Base-by-base conservation (phyloP, 64 coral and sea anemone species). In the Exaiptasia diaphana region DNA sequence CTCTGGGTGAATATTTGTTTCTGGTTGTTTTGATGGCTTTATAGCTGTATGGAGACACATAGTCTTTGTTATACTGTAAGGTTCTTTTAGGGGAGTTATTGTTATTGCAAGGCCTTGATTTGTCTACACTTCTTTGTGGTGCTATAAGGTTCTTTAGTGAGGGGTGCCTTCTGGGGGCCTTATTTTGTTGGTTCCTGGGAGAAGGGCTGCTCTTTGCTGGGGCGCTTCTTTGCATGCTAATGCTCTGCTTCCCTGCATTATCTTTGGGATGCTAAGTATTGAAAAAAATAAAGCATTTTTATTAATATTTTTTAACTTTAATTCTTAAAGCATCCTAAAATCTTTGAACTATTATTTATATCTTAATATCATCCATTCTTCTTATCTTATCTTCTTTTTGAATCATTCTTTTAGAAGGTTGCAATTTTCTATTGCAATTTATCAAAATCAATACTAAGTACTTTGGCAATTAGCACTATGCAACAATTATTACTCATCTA, bases 151-250 rank as follows among this genome's bases (percentile, higher is more conserved):
- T 65, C 61, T 65, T 12, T 65, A 38, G 30, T 4, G 61, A 65
- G 32, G 61, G 61, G 30, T 65, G 20, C 15, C 31, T 20, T 65
- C 61, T 20, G 3, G 61, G 61, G 32, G 21, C 32, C 61, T 37
- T 65, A 65, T 38, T 65, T 65, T 65, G 61, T 1, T 65, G 61
- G 32, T 37, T 35, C 61, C 61, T 65, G 32, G 61, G 61, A 24
- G 30, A 35, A 35, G 29, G 61, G 21, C 0, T 37, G 61, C 61
- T 65, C 61, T 65, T 65, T 65, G 29, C 61, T 35, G 61, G 61
- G 61, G 13, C n/a, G 9, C 11, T 65, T 35, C 61, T 65, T 65
- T 28, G 6, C 13, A 35, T 24, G 15, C 61, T 1, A 65, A 35
- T 65, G 60, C 30, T 64, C 61, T 65, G 32, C 38, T 20, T 65